phyloP scores from a whole-genome alignment of 2,888 invertebrate species.

The Boloria selene region DNA sequence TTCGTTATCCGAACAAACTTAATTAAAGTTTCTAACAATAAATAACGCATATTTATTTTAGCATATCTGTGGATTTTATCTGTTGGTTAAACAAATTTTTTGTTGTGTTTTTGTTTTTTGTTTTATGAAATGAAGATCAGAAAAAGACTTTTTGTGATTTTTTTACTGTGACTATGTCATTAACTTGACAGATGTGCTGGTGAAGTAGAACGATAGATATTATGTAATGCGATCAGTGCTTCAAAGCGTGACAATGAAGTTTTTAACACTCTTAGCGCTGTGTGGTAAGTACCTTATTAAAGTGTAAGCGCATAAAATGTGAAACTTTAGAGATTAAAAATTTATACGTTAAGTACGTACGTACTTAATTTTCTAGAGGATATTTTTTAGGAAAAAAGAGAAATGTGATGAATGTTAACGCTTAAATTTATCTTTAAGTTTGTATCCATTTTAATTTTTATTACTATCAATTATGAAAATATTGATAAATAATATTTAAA shows the following conservation, averaged over 20 bases:
- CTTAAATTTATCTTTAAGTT: no score
- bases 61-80: background rate
- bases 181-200: conserved; percentile 43
- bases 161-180: conserved; percentile 32
- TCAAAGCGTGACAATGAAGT: conserved; percentile 62
- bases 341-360: no score
- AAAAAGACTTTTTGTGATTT: conserved; percentile 33
- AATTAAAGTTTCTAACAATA: conserved; percentile 11
- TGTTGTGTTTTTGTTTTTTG: conserved; percentile 12
- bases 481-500: no score
- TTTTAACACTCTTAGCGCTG: conserved; percentile 63
- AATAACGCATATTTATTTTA: background rate
- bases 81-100: background rate
- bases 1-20: conserved; percentile 26
- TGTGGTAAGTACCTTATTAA: conserved; percentile 63
- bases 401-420: no score
- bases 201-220: conserved; percentile 48
- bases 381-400: no score
- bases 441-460: no score
- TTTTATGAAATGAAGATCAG: conserved; percentile 31
- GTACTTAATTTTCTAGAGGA: no score
- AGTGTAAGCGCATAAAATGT: background rate
- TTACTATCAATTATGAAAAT: no score
- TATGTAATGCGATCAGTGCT: conserved; percentile 41
- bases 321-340: background rate